Conservation (phyloP, 2,113 vertebrate genomes). For the Boleophthalmus pectinirostris region DNA sequence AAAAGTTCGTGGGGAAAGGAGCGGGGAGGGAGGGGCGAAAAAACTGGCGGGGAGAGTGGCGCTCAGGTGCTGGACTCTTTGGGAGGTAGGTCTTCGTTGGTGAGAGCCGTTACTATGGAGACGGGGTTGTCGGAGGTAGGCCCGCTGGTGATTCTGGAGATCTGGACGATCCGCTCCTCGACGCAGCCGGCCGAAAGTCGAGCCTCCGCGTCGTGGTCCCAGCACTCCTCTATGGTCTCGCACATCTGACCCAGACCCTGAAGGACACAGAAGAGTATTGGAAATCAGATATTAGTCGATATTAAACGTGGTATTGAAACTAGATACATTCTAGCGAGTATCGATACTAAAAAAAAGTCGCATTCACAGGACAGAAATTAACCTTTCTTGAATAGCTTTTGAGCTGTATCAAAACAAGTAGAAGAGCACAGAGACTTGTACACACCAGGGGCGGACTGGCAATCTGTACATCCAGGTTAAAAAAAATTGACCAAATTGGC, state of each 20-base stretch:
- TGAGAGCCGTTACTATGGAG: constrained; percentile 94
- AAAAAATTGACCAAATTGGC: no score
- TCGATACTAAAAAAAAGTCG: no score
- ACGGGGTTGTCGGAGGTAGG: constrained; percentile 95
- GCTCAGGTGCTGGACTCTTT: constrained; percentile 98
- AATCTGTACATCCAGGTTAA: no score
- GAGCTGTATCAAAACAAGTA: no score
- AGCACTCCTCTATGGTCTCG: constrained; percentile 98
- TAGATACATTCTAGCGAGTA: no score
- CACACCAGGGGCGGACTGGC: no score
- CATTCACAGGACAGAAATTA: no score
- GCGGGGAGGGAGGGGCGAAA: not conserved
- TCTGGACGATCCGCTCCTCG: constrained; percentile 93
- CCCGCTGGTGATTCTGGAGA: constrained; percentile 88
- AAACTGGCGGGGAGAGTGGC: constrained; percentile 7
- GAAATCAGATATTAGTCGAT: no score
- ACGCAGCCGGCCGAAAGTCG: constrained; percentile 94
- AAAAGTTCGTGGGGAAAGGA: constrained; percentile 35
- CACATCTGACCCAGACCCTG: constrained; percentile 96
- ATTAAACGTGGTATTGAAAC: no score
- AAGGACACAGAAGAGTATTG: not conserved
- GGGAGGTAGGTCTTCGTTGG: constrained; percentile 97
- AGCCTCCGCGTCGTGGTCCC: constrained; percentile 98
- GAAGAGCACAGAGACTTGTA: no score
- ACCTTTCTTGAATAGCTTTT: no score